Evolutionary conservation across 1,140 invertebrate genomes (phyloP).

Genomic region (Brachionus plicatilis): DNA sequence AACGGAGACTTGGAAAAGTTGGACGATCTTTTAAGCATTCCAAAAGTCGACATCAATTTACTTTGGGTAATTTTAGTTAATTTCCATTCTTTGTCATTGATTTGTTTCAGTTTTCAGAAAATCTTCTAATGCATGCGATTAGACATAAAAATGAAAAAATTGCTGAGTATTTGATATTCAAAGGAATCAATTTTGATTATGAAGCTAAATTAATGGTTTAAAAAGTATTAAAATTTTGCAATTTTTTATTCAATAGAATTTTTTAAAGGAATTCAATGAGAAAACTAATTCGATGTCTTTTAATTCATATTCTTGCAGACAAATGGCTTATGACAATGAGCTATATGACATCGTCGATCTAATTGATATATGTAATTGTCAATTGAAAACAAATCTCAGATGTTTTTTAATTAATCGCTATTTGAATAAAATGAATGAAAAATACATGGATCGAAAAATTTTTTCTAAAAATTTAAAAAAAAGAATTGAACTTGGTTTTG

Average conservation of each 20-base stretch:
- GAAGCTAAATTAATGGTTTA: constrained; percentile 43
- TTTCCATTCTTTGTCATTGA: background rate
- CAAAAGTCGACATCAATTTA: constrained; percentile 47
- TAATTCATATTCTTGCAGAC: constrained; percentile 44
- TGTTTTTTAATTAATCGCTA: background rate
- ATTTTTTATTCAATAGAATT: background rate
- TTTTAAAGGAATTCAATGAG: background rate
- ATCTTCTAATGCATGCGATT: constrained; percentile 51
- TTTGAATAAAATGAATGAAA: background rate
- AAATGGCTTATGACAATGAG: constrained; percentile 49
- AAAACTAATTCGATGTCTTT: background rate
- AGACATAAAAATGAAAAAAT: constrained; percentile 45
- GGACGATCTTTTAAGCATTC: constrained; percentile 47
- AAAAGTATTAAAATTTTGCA: background rate
- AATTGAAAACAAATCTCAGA: constrained; percentile 15
- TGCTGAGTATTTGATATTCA: constrained; percentile 50
- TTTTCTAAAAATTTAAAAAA: background rate
- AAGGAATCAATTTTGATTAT: constrained; percentile 48
- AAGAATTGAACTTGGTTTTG: background rate
- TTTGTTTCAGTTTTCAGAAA: constrained; percentile 47
- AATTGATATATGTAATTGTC: constrained; percentile 47
- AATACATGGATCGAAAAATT: background rate
- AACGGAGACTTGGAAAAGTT: constrained; percentile 46
- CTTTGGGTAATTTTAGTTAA: constrained; percentile 44
- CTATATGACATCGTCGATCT: constrained; percentile 47